Percentiles rank a stretch among this genome's conserved stretches.
These are phyloP conservation scores for Sebastes trivittatus DNA, from an alignment of 2,797 vertebrate genomes.

Conservation along the genomic window DNA sequence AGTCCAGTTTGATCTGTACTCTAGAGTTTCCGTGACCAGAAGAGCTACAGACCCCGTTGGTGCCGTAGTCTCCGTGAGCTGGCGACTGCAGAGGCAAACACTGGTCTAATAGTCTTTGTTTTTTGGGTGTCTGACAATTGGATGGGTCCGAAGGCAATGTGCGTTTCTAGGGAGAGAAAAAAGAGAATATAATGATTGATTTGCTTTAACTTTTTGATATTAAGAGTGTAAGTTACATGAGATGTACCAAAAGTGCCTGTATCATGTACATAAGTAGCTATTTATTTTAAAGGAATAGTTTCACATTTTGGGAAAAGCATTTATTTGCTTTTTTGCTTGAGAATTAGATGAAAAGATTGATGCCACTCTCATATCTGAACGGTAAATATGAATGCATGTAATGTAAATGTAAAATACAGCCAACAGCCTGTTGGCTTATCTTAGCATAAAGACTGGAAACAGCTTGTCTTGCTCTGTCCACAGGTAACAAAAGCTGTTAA, in stretches of 20 bases:
- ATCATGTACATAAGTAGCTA: slow-evolving; percentile 42
- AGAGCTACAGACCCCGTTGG: slow-evolving; percentile 59
- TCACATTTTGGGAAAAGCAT: background rate
- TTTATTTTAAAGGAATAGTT: background rate
- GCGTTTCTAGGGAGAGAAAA: slow-evolving; percentile 78
- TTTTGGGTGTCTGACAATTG: slow-evolving; percentile 81
- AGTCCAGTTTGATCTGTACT: slow-evolving; percentile 71
- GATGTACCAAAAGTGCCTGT: slow-evolving; percentile 1
- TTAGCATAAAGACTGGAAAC: background rate
- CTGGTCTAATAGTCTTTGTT: slow-evolving; percentile 79
- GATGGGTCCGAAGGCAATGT: slow-evolving; percentile 74
- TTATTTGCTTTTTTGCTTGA: background rate
- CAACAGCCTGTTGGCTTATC: background rate
- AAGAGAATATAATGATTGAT: background rate
- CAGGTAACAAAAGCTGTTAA: background rate
- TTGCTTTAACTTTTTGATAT: background rate
- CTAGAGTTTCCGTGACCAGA: slow-evolving; percentile 62
- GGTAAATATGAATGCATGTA: no score
- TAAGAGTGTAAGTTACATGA: background rate
- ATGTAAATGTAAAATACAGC: no score
- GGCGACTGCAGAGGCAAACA: slow-evolving; percentile 72
- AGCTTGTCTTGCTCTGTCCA: background rate
- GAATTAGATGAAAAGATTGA: background rate
- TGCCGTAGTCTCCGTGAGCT: slow-evolving; percentile 65
- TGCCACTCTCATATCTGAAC: background rate